Conservation (phyloP, 2,797 vertebrate species). For the Gymnoscopelus braueri region DNA sequence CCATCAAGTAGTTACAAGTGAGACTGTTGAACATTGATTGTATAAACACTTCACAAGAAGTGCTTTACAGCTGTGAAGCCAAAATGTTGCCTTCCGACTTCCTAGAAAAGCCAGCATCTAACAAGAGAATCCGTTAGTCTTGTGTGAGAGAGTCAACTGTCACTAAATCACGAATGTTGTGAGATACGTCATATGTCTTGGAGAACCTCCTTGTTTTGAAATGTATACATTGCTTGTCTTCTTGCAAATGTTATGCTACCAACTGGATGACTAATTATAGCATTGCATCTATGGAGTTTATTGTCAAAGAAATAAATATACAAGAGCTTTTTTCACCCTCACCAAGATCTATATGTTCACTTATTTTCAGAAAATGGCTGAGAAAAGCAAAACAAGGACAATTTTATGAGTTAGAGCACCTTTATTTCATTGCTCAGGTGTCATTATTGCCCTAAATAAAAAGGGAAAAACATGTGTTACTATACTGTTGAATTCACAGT, state of each 20-base stretch:
- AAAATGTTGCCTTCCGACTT: neutral
- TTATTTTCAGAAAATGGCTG: constrained; percentile 16
- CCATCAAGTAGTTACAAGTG: neutral
- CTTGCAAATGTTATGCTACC: neutral
- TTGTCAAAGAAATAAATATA: constrained; percentile 28
- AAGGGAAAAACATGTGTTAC: neutral
- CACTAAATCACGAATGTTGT: no score
- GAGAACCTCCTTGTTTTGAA: neutral
- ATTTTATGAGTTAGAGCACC: constrained; percentile 10
- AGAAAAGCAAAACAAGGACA: neutral
- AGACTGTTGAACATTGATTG: neutral
- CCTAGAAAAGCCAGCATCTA: neutral
- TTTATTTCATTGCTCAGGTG: constrained; percentile 52
- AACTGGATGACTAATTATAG: neutral
- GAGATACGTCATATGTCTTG: no score
- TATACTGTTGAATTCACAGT: no score
- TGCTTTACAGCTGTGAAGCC: constrained; percentile 1
- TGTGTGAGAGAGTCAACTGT: neutral
- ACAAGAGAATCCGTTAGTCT: neutral
- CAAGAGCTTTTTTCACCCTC: neutral
- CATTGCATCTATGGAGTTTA: constrained; percentile 1
- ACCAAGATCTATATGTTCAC: neutral
- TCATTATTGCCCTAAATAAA: constrained; percentile 38
- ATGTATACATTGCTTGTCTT: neutral
- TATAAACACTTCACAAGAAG: neutral